These are phyloP conservation scores for Pelagia noctiluca DNA, from an alignment of 30 jellyfish, hydroid and myxozoan genomes.

Conservation along the genomic window DNA sequence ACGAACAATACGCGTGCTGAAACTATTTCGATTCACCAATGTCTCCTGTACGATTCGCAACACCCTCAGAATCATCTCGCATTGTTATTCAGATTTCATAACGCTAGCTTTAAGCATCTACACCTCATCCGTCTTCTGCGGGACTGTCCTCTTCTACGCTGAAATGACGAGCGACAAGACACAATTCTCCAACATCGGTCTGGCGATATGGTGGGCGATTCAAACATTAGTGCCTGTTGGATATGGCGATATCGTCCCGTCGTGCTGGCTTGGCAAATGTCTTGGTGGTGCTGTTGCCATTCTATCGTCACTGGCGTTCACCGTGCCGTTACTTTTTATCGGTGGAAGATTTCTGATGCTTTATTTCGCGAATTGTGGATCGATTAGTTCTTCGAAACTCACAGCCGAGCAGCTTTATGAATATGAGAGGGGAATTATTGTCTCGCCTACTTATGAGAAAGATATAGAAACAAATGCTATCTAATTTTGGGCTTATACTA, in stretches of 20 bases:
- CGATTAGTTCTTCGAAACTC: not conserved
- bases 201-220: slow-evolving; percentile 31
- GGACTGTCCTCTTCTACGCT: slow-evolving; percentile 13
- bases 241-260: slow-evolving; percentile 19
- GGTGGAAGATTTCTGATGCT: slow-evolving; percentile 31
- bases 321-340: slow-evolving; percentile 15
- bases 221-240: slow-evolving; percentile 28
- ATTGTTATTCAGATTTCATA: slow-evolving; percentile 5
- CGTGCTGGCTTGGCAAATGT: not conserved
- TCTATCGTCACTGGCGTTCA: not conserved
- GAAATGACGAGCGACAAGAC: slow-evolving; percentile 6
- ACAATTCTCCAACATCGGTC: slow-evolving; percentile 13
- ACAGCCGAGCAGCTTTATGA: not conserved
- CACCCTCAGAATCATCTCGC: not conserved
- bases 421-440: not conserved
- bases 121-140: slow-evolving; percentile 17
- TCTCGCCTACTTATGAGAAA: no score
- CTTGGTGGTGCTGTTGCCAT: not conserved
- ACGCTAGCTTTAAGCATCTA: slow-evolving; percentile 8
- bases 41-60: not conserved
- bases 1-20: slow-evolving; percentile 47
- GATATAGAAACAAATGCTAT: no score
- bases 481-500: no score
- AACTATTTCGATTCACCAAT: slow-evolving; percentile 33
- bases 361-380: not conserved